A percentile compares a stretch with the other conserved stretches of the same genome.
Conservation (phyloP, 2,797 vertebrate species). For the Chloroceryle inda region DNA sequence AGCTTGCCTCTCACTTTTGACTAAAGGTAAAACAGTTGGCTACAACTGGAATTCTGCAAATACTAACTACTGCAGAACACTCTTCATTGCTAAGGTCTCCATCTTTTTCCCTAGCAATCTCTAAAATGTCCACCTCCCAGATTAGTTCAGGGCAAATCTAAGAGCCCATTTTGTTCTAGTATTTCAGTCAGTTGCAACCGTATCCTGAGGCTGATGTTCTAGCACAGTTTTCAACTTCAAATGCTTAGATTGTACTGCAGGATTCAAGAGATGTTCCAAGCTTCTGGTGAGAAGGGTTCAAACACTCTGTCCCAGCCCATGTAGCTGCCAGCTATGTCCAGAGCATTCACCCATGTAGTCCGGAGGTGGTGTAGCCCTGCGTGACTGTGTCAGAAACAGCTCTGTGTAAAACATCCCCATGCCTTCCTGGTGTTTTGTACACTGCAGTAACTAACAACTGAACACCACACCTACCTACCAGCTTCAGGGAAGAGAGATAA, state of each 20-base stretch:
- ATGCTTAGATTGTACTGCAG: not conserved
- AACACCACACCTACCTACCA: not conserved
- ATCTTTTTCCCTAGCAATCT: not conserved
- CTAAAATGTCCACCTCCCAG: accelerated
- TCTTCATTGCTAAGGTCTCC: not conserved
- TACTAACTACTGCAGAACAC: not conserved
- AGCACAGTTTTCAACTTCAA: not conserved
- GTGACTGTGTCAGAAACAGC: not conserved
- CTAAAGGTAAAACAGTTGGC: not conserved
- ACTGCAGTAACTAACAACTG: not conserved
- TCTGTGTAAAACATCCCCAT: not conserved
- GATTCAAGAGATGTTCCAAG: not conserved
- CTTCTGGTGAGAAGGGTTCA: not conserved
- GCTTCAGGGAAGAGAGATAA: not conserved
- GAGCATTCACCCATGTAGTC: not conserved
- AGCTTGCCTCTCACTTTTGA: not conserved
- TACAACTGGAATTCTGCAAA: not conserved
- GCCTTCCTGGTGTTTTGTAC: not conserved
- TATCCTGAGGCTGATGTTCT: not conserved
- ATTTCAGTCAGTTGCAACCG: not conserved
- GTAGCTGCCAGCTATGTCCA: not conserved
- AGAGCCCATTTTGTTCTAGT: not conserved
- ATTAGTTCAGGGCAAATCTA: not conserved
- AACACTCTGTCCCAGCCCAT: not conserved
- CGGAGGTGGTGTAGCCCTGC: not conserved